Base-by-base conservation (phyloP, 2,888 invertebrate genomes). In the Dichetophora obliterata region DNA sequence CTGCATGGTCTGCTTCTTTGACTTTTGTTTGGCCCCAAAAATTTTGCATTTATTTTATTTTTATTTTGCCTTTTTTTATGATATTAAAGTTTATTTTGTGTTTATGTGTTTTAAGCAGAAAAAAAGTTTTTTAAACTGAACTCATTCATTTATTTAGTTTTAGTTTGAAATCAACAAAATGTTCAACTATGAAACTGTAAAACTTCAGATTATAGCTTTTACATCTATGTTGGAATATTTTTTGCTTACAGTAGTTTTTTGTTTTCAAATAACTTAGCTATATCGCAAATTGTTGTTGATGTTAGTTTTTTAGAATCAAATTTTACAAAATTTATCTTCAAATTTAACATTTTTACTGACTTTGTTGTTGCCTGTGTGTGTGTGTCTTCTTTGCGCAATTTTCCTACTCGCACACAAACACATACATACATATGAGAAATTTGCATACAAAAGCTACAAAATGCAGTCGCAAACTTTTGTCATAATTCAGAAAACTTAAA, bases 401-500 rank as follows among this genome's bases (percentile, higher is more conserved):
- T 43, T 19, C 19, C 65, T 43, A 43, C 65, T 6, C 8, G 8
- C 43, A 43, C 43, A 43, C 43, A 43, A 11, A 43, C 43, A 43
- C 43, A 43, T 14, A 43, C 11, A 43, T 14, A 43, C 43, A 69
- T 24, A 31, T 54, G 19, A 27, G 22, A 66, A 43, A 54, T 54
- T 70, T 70, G 70, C 54, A 70, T 70, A 31, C 54, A 54, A 66
- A 52, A 27, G 52, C 70, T 34, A 54, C 59, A 37, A 59, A 59
- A 71, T 59, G 71, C 34, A 71, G 71, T 57, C 59, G 24, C 11
- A 71, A 71, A 71, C 59, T 71, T 71, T 71, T 24, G 59, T 57
- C 71, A 71, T 71, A 71, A 71, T 59, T 71, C 59, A 71, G 71
- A 57, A 66, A 66, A 66, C 43, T 66, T 66, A 8, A 66, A 66